Evolutionary conservation across 1,140 invertebrate species (phyloP).

Genomic region (Gonioctena quinquepunctata): DNA sequence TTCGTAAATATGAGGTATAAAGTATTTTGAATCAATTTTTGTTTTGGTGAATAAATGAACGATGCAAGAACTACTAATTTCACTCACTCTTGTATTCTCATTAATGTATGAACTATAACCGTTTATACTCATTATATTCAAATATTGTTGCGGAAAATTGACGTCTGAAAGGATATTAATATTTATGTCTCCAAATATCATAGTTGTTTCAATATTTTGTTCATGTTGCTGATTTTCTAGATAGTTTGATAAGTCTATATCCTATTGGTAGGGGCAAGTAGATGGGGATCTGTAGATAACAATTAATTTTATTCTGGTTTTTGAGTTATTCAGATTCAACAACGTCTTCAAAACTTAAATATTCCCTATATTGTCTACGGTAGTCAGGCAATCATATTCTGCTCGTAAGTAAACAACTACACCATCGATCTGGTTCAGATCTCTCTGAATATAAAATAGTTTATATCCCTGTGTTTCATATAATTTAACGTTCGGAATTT

Average conservation of each 20-base stretch:
- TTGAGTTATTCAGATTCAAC: background rate
- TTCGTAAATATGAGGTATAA: background rate
- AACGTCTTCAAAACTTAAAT: background rate
- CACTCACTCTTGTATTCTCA: background rate
- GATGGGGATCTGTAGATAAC: background rate
- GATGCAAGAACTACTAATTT: background rate
- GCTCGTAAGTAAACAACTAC: background rate
- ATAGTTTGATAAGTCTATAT: background rate
- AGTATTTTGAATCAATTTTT: background rate
- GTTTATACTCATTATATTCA: slow-evolving; percentile 1
- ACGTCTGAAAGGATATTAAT: background rate
- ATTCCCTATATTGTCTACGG: background rate
- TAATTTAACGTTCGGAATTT: background rate
- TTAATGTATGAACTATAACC: background rate
- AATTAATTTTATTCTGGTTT: background rate
- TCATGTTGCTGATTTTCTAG: slow-evolving; percentile 5
- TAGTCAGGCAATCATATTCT: background rate
- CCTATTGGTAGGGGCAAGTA: background rate
- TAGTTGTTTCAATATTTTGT: slow-evolving; percentile 4
- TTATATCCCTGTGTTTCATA: background rate
- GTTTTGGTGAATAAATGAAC: background rate
- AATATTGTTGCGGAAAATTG: background rate
- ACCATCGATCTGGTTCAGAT: background rate
- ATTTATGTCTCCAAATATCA: background rate
- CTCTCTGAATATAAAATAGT: background rate